Evolutionary conservation across 2,888 invertebrate genomes (phyloP).

Genomic region (Caenorhabditis sp.): DNA sequence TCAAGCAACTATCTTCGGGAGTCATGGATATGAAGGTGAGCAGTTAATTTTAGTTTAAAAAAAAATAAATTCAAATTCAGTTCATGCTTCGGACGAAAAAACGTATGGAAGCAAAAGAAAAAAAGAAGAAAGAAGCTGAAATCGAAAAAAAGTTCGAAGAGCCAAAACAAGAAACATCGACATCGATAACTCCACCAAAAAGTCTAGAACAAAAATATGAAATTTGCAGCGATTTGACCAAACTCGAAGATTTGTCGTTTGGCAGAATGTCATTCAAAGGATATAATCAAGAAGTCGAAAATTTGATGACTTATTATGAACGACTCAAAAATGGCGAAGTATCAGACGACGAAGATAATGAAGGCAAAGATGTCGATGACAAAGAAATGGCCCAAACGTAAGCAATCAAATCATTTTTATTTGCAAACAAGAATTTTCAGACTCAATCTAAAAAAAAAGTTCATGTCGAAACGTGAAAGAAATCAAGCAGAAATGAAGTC

Average conservation of each 20-base stretch:
- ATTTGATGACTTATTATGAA: slow-evolving; percentile 52
- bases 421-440: slow-evolving; percentile 6
- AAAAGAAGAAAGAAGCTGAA: slow-evolving; percentile 27
- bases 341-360: slow-evolving; percentile 45
- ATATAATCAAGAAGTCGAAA: slow-evolving; percentile 89
- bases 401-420: background rate
- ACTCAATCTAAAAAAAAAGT: slow-evolving; percentile 17
- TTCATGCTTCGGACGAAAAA: slow-evolving; percentile 56
- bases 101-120: slow-evolving; percentile 37
- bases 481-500: slow-evolving; percentile 16
- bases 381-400: slow-evolving; percentile 53
- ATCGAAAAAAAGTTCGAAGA: slow-evolving; percentile 27
- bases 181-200: background rate
- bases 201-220: slow-evolving; percentile 8
- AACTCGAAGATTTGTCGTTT: slow-evolving; percentile 82
- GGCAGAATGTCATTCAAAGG: slow-evolving; percentile 89
- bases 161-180: slow-evolving; percentile 5
- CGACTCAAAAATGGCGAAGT: slow-evolving; percentile 43
- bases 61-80: slow-evolving; percentile 15
- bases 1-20: slow-evolving; percentile 45
- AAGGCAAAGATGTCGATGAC: slow-evolving; percentile 52
- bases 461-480: slow-evolving; percentile 19
- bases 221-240: slow-evolving; percentile 60
- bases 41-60: slow-evolving; percentile 1
- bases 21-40: slow-evolving; percentile 52